phyloP scores from a whole-genome alignment of 2,113 vertebrate genomes.

The Haemorhous mexicanus region DNA sequence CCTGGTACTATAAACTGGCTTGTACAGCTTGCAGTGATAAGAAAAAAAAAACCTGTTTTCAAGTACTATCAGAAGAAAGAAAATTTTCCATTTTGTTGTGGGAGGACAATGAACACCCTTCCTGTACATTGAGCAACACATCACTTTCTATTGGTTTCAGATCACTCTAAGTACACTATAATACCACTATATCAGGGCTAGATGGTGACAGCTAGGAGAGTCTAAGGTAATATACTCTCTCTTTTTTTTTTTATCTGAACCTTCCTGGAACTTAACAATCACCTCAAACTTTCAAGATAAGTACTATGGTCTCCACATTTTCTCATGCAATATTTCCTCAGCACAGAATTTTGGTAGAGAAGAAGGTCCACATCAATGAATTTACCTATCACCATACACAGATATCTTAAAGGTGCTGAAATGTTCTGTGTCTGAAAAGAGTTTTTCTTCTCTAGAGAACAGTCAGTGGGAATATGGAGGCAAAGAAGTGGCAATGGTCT shows the following conservation, averaged over 20 bases:
- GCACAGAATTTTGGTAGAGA: neutral
- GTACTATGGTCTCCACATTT: neutral
- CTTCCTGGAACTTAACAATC: neutral
- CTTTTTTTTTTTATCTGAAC: neutral
- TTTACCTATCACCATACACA: neutral
- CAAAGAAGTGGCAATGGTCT: neutral
- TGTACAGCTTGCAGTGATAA: neutral
- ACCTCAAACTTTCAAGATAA: constrained; percentile 6
- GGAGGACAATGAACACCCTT: neutral
- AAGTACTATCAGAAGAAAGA: neutral
- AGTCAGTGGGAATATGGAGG: neutral
- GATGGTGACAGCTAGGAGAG: neutral
- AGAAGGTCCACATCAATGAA: neutral
- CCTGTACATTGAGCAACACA: neutral
- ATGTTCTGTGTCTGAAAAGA: neutral
- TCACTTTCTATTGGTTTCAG: neutral
- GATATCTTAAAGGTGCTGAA: neutral
- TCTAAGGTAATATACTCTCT: neutral
- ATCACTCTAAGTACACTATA: neutral
- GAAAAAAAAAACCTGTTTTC: neutral
- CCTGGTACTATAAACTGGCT: neutral
- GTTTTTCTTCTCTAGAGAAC: neutral
- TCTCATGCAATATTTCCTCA: neutral
- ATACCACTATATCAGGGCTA: neutral
- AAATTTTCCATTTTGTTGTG: neutral